Evolutionary conservation across 92 coral and sea anemone genomes (phyloP).

Genomic region (Porites divaricata): DNA sequence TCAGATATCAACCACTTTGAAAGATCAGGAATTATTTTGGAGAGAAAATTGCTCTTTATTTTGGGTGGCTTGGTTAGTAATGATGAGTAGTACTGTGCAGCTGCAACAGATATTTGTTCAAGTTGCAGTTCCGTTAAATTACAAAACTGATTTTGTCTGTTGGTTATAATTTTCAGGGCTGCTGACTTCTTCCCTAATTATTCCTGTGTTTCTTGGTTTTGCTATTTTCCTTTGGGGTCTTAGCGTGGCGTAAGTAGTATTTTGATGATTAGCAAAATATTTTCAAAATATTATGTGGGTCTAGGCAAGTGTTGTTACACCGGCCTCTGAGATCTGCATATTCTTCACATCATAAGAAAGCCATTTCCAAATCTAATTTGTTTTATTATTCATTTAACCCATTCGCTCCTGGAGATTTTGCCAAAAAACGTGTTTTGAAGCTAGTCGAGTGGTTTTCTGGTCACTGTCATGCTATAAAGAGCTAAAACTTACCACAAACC

Average conservation of each 20-base stretch:
- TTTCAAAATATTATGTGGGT: not conserved
- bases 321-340: no score
- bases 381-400: no score
- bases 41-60: slow-evolving; percentile 93
- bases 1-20: slow-evolving; percentile 95
- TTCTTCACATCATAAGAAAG: no score
- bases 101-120: no score
- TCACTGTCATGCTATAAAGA: no score
- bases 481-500: no score
- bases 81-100: no score
- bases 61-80: slow-evolving; percentile 93
- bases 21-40: slow-evolving; percentile 97
- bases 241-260: slow-evolving; percentile 85
- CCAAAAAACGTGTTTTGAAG: no score
- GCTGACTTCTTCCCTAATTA: slow-evolving; percentile 74
- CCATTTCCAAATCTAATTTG: no score
- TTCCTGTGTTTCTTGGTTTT: slow-evolving; percentile 87
- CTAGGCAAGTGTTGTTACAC: not conserved
- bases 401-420: no score
- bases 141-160: not conserved
- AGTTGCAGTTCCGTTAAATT: not conserved
- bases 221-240: slow-evolving; percentile 90
- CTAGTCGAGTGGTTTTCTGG: no score
- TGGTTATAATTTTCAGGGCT: slow-evolving; percentile 72
- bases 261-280: not conserved